Base-by-base conservation (phyloP, 2,888 invertebrate species). In the Tribolium freemani region DNA sequence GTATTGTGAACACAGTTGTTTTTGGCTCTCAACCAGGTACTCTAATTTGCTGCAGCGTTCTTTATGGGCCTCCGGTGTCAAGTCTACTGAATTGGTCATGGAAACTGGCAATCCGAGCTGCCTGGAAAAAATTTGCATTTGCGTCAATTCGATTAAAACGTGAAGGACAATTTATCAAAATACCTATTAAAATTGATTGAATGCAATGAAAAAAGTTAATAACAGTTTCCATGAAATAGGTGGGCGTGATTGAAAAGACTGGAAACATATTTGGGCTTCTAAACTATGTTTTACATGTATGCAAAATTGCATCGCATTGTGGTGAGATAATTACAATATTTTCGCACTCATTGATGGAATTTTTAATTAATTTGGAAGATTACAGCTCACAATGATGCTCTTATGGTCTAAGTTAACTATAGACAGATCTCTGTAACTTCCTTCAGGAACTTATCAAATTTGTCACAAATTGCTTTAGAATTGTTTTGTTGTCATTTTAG, bases 21-120 rank as follows among this genome's bases (percentile, higher is more conserved):
- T 93, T 86, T 95, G 95, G 79, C 90, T 88, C 73, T 93, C 92
- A 9, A 89, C 91, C 64, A 95, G 88, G 81, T 91, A 94, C 77
- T 91, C 91, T 76, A 93, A 87, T 78, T 91, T 90, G 78, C 91
- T 89, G 82, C 95, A 95, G 82, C 89, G 89, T 78, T 92, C 91
- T 83, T 91, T 90, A 84, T 90, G 91, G 63, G 89, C 83, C 26
- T 81, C 73, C 38, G 86, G 84, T 44, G 84, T 81, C 72, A 84
- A 78, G 64, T 85, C 85, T 63, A 86, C 81, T 16, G 84, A 83
- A 78, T 84, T 85, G 58, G 83, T 78, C 73, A 84, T 79, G 46
- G 84, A 83, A 70, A 77, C 81, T 69, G 85, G 83, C 72, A 86
- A 82, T 69, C 86, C 87, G 77, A 87, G 77, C 78, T 86, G 86